Base-by-base conservation (phyloP, 2,888 invertebrate species). In the Ormia ochracea region DNA sequence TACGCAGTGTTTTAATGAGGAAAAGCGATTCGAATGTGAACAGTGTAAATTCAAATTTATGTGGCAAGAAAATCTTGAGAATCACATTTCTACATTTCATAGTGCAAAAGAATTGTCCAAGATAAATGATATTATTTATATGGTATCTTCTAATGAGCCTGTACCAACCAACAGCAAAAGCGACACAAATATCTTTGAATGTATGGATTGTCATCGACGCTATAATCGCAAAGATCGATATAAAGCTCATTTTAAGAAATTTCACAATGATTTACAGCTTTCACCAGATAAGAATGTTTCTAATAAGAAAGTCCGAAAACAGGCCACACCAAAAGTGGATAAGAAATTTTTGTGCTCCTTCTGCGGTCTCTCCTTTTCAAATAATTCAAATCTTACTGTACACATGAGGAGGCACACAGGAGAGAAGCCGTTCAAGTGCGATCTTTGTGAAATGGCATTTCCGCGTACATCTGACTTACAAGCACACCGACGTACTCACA, bases 341-440 rank as follows among this genome's bases (percentile, higher is more conserved):
- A 92, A 91, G 50, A 91, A 91, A 63, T 89, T 87, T 43, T 86
- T 93, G 4, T 93, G 93, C 75, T 90, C 92, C 4, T 92, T 92
- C 84, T 93, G 93, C 83, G 93, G 93, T 0, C 90, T 92, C 12
- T 91, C 91, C 6, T 92, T 92, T 82, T 91, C 92, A 26, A 92
- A 92, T 78, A 92, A 92, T 0, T 92, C 92, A 0, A 93, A 93
- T 84, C 88, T 92, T 10, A 92, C 92, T 17, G 92, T 93, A 2
- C 93, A 94, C 83, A 93, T 93, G 92, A 91, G 93, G 0, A 90
- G 93, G 0, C 93, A 94, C 82, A 93, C 93, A 0, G 93, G 93
- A 6, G 92, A 93, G 83, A 93, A 92, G 82, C 93, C 93, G 0
- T 93, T 92, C 82, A 92, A 92, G 83, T 93, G 93, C 82, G 92